Evolutionary conservation across 2,113 vertebrate species (phyloP).

Genomic region (Hucho hucho): DNA sequence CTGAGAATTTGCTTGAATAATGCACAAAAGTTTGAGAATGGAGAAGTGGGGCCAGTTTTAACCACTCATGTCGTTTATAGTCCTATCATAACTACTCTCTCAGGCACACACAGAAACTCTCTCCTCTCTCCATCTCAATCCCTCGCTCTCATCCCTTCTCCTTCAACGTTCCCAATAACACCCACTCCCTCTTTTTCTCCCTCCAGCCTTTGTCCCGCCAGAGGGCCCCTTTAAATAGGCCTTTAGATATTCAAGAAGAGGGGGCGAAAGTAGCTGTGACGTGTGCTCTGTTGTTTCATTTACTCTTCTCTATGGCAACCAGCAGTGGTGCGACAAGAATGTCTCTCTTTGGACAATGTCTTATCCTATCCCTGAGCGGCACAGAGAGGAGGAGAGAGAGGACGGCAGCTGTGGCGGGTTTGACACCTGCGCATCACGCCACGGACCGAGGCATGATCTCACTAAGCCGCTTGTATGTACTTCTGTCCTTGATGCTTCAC

Average conservation of each 20-base stretch:
- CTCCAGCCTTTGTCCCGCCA: conserved; percentile 71
- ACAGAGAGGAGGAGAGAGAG: conserved; percentile 22
- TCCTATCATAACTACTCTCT: conserved; percentile 5
- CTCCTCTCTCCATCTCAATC: conserved; percentile 14
- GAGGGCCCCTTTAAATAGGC: conserved; percentile 78
- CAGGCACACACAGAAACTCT: neutral
- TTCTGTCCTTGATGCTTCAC: conserved; percentile 30
- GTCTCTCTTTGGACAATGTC: conserved; percentile 92
- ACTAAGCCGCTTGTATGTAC: conserved; percentile 58
- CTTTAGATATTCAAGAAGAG: conserved; percentile 69
- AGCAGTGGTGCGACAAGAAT: conserved; percentile 88
- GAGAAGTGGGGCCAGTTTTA: neutral
- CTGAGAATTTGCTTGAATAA: no score
- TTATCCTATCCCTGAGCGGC: conserved; percentile 70
- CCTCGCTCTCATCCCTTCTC: conserved; percentile 2
- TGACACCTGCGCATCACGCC: conserved; percentile 55
- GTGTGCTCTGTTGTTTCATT: conserved; percentile 86
- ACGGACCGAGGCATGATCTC: conserved; percentile 48
- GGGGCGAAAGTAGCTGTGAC: conserved; percentile 61
- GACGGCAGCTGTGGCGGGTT: conserved; percentile 66
- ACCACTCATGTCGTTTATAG: neutral
- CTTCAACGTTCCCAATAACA: conserved; percentile 4
- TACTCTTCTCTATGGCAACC: conserved; percentile 95
- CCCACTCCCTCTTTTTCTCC: conserved; percentile 55
- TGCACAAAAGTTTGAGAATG: neutral